Evolutionary conservation across 2,797 vertebrate genomes (phyloP).

Genomic region (Pipistrellus pygmaeus): DNA sequence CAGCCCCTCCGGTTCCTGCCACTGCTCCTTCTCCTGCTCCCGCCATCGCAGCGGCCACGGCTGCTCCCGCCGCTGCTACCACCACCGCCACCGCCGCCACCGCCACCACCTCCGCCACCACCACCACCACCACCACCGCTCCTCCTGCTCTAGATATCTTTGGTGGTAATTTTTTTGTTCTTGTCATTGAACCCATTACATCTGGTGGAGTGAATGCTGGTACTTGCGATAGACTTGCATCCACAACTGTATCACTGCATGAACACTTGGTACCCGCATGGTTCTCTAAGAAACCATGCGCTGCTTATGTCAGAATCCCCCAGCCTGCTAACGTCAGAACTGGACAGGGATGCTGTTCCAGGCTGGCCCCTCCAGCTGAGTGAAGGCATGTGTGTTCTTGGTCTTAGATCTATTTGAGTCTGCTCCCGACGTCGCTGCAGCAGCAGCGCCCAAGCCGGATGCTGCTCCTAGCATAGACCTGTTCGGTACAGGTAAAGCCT

Average conservation of each 20-base stretch:
- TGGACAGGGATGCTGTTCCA: conserved; percentile 61
- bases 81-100: conserved; percentile 87
- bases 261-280: conserved; percentile 70
- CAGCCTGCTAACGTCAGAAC: conserved; percentile 54
- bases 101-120: conserved; percentile 74
- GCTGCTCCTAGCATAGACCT: conserved; percentile 99
- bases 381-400: conserved; percentile 95
- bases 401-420: conserved; percentile 99
- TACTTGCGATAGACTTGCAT: conserved; percentile 76
- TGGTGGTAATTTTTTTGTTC: conserved; percentile 94
- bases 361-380: conserved; percentile 72
- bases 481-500: conserved; percentile 98
- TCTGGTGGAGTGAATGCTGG: conserved; percentile 80
- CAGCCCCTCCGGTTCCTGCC: conserved; percentile 90
- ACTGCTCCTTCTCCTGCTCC: conserved; percentile 91
- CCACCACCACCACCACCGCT: conserved; percentile 85
- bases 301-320: conserved; percentile 64
- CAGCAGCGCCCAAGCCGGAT: conserved; percentile 95
- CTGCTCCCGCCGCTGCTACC: conserved; percentile 87
- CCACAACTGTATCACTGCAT: conserved; percentile 76
- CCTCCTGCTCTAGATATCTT: conserved; percentile 99
- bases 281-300: conserved; percentile 75
- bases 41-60: conserved; percentile 88
- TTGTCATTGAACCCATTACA: conserved; percentile 82
- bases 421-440: conserved; percentile 92